Evolutionary conservation across 2,797 vertebrate genomes (phyloP), one percentile per base, ranked within the genome.

Genomic region (Knipowitschia caucasica): DNA sequence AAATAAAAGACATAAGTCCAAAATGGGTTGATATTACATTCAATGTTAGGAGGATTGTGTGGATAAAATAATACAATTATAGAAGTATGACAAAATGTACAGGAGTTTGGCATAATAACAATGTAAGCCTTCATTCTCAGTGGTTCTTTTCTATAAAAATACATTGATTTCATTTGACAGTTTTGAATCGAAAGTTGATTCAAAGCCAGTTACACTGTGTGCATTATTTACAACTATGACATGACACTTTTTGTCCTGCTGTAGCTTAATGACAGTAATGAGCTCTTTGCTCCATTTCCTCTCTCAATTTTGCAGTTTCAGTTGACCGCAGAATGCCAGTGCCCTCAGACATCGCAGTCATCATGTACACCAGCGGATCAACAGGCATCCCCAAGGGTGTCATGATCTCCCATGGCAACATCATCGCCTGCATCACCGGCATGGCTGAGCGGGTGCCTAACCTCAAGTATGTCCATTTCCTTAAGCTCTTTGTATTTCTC

Each of bases 331-430:
- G 58, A 30, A 88, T 86, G 53, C 95, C 95, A 0, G 26, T 77
- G 55, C 78, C 94, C 36, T 88, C 88, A 0, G 96, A 98, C 80
- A 91, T 94, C 0, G 96, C 96, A 0, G 96, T 99, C 64, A 94
- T 99, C 86, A 99, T 99, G 96, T 99, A 99, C 70, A 99, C 96
- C 21, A 99, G 96, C 33, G 96, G 96, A 34, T 99, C 96, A 70
- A 99, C 96, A 0, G 96, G 95, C 55, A 86, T 98, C 63, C 96
- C 96, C 54, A 99, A 99, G 81, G 96, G 96, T 57, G 96, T 99
- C 69, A 95, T 97, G 93, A 95, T 99, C 83, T 98, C 96, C 31
- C 96, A 99, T 58, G 90, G 92, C 75, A 99, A 99, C 88, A 85
- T 99, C 67, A 92, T 98, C 25, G 93, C 96, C 40, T 93, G 92